These are phyloP conservation scores for Siniperca chuatsi DNA, from an alignment of 2,113 vertebrate genomes.

Conservation along the genomic window DNA sequence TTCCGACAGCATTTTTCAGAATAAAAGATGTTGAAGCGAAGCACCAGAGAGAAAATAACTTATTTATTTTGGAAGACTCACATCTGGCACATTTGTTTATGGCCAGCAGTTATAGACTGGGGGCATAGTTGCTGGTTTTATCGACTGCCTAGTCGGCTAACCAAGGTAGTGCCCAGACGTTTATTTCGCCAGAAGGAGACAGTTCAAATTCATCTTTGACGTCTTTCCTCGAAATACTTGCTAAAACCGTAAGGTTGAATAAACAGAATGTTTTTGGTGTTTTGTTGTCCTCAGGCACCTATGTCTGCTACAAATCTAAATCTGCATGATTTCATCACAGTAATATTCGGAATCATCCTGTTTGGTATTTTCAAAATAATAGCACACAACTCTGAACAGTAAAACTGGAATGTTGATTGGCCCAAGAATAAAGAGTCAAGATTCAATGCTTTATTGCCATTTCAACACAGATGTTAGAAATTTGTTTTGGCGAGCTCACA, in stretches of 20 bases:
- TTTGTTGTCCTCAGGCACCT: background rate
- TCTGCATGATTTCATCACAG: too few relatives aligned
- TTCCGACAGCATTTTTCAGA: constrained; percentile 34
- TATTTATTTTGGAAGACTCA: constrained; percentile 26
- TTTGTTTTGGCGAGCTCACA: background rate
- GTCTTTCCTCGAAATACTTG: background rate
- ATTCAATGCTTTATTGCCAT: background rate
- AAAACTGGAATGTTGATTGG: background rate
- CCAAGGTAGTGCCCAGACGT: background rate
- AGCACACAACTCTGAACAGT: background rate
- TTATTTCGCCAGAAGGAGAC: background rate
- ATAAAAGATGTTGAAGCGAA: constrained; percentile 19
- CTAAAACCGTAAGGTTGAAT: background rate
- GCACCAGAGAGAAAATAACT: background rate
- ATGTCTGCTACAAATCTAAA: background rate
- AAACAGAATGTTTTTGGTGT: too few relatives aligned
- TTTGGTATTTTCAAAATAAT: constrained; percentile 31
- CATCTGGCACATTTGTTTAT: background rate
- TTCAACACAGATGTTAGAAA: background rate
- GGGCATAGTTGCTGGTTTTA: background rate
- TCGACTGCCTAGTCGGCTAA: background rate
- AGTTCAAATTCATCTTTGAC: background rate
- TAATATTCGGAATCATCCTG: background rate
- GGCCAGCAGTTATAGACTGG: background rate
- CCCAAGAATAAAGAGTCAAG: background rate